Base-by-base conservation (phyloP, 92 coral and sea anemone genomes). In the Diadumene lineata region DNA sequence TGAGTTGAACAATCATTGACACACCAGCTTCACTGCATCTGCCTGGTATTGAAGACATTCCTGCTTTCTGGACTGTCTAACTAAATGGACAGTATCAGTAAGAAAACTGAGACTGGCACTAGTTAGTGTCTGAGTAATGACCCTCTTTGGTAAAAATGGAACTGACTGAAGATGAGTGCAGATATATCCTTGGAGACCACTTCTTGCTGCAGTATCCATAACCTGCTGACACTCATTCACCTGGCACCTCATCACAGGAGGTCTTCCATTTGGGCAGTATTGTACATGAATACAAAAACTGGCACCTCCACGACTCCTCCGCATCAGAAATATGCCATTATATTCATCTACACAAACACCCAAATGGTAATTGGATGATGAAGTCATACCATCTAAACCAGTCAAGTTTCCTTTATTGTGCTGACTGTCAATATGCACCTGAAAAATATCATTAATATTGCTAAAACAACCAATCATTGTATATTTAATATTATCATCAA, bases 321-420 rank as follows among this genome's bases (percentile, higher is more conserved):
- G 65, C 32, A 74, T 24, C 22, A 81, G 19, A 38, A 61, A 81
- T 60, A 81, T 74, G 10, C 81, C 85, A 32, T 28, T 2, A 38
- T 50, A 21, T 23, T 38, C 63, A 43, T 81, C 85, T 46, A 81
- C 85, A 81, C 85, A 81, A 26, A 64, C 72, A 2, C 85, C 85
- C 61, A 48, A 55, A 29, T 73, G 78, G 62, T 63, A 74, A 48
- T 64, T 63, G 43, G 60, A 22, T 63, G 85, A 50, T 22, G 74
- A 13, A 34, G 74, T 51, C 31, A 80, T 63, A 32, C 58, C 60
- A 31, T 51, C 73, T 21, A 67, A 32, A 34, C 11, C 68, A 56
- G 58, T 68, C 22, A 29, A 55, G 26, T 60, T 50, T 7, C 55
- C 43, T 16, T 25, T 65, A 16, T 34, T 57, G 34, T 73, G 79